Evolutionary conservation across 2,888 invertebrate genomes (phyloP).

Genomic region (Tipula lateralis): DNA sequence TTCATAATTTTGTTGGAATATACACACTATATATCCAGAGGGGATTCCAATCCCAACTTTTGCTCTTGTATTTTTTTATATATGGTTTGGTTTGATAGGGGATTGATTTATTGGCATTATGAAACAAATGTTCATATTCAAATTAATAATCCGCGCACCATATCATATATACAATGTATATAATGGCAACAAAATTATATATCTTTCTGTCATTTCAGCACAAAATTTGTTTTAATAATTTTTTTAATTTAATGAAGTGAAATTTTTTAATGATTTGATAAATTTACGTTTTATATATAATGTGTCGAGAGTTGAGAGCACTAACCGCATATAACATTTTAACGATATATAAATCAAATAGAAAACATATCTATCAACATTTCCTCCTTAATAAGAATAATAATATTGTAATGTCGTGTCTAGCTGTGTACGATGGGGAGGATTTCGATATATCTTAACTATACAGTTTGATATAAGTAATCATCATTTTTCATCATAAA

Average conservation of each 20-base stretch:
- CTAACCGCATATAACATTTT: background rate
- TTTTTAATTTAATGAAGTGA: slow-evolving; percentile 20
- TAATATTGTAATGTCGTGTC: slow-evolving; percentile 9
- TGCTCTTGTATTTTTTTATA: background rate
- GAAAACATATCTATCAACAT: slow-evolving; percentile 15
- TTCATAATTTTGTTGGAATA: background rate
- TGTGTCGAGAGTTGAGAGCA: background rate
- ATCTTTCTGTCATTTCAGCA: background rate
- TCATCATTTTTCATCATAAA: slow-evolving; percentile 29
- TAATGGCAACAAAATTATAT: background rate
- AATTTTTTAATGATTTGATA: slow-evolving; percentile 19
- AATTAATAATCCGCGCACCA: slow-evolving; percentile 12
- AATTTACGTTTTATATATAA: background rate
- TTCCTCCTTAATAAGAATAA: background rate
- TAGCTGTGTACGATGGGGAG: background rate
- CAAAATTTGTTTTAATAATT: background rate
- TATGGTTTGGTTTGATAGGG: background rate
- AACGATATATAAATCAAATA: slow-evolving; percentile 11
- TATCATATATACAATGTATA: too few relatives aligned
- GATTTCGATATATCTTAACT: background rate
- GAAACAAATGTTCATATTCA: slow-evolving; percentile 27
- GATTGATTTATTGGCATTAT: slow-evolving; percentile 26
- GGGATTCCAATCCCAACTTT: background rate
- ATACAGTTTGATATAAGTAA: background rate
- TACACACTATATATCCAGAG: background rate